Conservation (phyloP, 1,140 invertebrate species). For the Drosophila chauvacae region DNA sequence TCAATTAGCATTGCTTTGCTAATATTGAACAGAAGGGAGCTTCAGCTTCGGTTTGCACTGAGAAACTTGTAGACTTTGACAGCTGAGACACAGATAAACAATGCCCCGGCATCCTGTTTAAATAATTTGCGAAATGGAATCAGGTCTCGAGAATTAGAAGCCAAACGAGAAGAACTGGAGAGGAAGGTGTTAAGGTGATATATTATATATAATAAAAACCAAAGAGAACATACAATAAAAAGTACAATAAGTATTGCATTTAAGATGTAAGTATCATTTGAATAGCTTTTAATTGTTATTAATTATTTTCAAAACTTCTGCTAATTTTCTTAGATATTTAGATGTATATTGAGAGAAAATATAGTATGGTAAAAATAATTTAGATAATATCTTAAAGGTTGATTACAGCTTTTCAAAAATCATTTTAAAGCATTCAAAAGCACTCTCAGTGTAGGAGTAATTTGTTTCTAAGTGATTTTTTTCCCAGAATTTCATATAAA, state of each 20-base stretch:
- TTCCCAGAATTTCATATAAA: slow-evolving; percentile 15
- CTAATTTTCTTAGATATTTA: no score
- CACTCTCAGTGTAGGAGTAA: not conserved
- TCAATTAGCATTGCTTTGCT: slow-evolving; percentile 51
- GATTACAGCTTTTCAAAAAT: no score
- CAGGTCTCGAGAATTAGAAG: slow-evolving; percentile 14
- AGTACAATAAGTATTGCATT: no score
- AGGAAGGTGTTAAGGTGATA: not conserved
- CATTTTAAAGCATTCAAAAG: no score
- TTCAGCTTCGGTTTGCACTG: not conserved
- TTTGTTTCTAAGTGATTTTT: slow-evolving; percentile 7
- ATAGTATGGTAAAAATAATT: no score
- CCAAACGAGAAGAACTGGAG: not conserved
- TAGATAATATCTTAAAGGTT: no score
- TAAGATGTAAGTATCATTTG: no score
- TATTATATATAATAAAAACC: no score
- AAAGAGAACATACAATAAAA: not conserved
- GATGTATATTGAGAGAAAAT: no score
- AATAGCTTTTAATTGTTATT: no score
- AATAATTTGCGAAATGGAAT: slow-evolving; percentile 11
- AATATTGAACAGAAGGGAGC: slow-evolving; percentile 31
- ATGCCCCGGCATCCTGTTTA: slow-evolving; percentile 19
- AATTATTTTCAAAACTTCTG: no score
- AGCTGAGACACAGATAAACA: slow-evolving; percentile 25
- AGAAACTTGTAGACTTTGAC: not conserved